Evolutionary conservation across 2,113 vertebrate genomes (phyloP).

Genomic region (Hiodon alosoides): DNA sequence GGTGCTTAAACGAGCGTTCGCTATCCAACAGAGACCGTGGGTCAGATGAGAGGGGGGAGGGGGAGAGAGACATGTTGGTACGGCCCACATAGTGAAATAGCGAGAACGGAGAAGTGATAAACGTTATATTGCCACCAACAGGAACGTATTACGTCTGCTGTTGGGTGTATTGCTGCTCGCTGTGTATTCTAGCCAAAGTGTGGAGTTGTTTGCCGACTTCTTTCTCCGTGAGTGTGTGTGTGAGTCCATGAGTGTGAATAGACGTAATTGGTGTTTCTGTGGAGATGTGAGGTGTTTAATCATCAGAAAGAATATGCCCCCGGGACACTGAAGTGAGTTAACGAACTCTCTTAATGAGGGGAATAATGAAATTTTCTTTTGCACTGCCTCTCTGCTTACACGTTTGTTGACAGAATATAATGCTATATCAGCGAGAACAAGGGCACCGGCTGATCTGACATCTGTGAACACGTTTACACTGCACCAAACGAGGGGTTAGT

Average conservation of each 20-base stretch:
- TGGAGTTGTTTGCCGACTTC: background rate
- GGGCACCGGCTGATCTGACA: conserved; percentile 7
- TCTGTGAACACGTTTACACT: background rate
- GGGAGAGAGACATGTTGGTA: background rate
- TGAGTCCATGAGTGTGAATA: conserved; percentile 29
- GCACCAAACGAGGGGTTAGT: conserved; percentile 13
- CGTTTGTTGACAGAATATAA: conserved; percentile 24
- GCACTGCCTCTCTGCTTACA: conserved; percentile 5
- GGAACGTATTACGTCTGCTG: background rate
- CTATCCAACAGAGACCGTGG: background rate
- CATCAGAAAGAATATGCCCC: conserved; percentile 38
- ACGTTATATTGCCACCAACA: background rate
- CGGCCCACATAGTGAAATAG: background rate
- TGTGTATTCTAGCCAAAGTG: conserved; percentile 18
- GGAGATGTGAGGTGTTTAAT: conserved; percentile 37
- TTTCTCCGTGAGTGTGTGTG: conserved; percentile 12
- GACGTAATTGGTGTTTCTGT: conserved; percentile 41
- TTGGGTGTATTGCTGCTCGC: background rate
- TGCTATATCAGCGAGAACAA: conserved; percentile 16
- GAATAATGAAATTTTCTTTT: conserved; percentile 30
- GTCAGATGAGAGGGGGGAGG: background rate
- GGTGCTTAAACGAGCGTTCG: conserved; percentile 31
- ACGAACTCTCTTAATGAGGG: conserved; percentile 43
- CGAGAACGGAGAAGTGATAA: background rate
- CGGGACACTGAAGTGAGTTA: conserved; percentile 32